phyloP scores from a whole-genome alignment of 2,888 invertebrate species.

The Sarcophaga carnaria region DNA sequence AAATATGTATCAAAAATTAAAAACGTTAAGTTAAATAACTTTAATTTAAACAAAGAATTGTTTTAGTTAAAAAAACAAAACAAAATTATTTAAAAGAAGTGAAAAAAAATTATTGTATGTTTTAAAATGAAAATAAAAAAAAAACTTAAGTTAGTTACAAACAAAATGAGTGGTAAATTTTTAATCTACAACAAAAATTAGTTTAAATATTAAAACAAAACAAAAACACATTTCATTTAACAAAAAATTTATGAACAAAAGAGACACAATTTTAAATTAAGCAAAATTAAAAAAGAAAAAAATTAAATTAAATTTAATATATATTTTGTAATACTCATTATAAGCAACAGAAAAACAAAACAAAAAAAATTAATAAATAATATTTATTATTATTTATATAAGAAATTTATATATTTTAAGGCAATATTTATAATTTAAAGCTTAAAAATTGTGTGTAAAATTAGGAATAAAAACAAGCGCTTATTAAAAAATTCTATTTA shows the following conservation, averaged over 20 bases:
- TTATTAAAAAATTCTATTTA: slow-evolving; percentile 36
- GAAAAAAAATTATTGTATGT: slow-evolving; percentile 14
- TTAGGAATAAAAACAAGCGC: slow-evolving; percentile 36
- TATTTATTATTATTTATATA: slow-evolving; percentile 24
- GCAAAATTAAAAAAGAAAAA: slow-evolving; percentile 33
- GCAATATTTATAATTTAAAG: slow-evolving; percentile 36
- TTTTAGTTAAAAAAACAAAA: slow-evolving; percentile 12
- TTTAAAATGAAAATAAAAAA: slow-evolving; percentile 5
- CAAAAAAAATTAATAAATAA: background rate
- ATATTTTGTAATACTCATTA: slow-evolving; percentile 66
- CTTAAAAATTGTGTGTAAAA: slow-evolving; percentile 22
- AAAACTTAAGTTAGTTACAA: slow-evolving; percentile 14
- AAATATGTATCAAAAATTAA: background rate
- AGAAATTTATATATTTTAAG: slow-evolving; percentile 5
- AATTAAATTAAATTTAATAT: slow-evolving; percentile 13
- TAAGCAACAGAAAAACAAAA: slow-evolving; percentile 12
- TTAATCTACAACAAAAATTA: too few species aligned
- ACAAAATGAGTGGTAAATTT: background rate
- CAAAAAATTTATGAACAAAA: background rate
- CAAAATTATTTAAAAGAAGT: slow-evolving; percentile 14
- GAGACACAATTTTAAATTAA: slow-evolving; percentile 2
- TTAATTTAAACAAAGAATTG: background rate
- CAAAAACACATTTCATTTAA: too few species aligned
- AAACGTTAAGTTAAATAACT: too few species aligned
- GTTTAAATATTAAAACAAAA: too few species aligned